Evolutionary conservation across 2,113 vertebrate species (phyloP).

Genomic region (Panthera leo): DNA sequence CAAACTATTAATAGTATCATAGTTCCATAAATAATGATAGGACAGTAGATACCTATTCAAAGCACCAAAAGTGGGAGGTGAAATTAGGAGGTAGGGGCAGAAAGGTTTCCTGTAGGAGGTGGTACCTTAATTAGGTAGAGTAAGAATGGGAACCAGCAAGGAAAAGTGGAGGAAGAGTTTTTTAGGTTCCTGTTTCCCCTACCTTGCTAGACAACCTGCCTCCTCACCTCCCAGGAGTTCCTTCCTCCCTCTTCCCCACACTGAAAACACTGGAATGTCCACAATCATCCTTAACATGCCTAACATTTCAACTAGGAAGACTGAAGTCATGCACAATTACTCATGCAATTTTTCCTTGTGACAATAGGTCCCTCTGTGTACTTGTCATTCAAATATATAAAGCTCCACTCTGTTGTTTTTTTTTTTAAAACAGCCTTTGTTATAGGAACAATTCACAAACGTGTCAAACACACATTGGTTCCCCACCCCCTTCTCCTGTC

Average conservation of each 20-base stretch:
- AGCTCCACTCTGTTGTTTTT: slow-evolving; percentile 59
- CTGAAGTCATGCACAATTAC: slow-evolving; percentile 76
- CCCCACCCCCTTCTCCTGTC: not conserved
- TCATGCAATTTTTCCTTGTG: slow-evolving; percentile 57
- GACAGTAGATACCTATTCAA: not conserved
- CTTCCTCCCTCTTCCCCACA: not conserved
- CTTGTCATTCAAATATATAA: slow-evolving; percentile 68
- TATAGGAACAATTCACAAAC: slow-evolving; percentile 76
- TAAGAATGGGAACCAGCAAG: not conserved
- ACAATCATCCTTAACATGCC: slow-evolving; percentile 22
- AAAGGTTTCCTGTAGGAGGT: not conserved
- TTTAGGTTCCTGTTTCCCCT: not conserved
- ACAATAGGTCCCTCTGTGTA: slow-evolving; percentile 70
- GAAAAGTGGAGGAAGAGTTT: not conserved
- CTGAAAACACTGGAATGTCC: slow-evolving; percentile 40
- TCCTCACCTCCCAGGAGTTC: not conserved
- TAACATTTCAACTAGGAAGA: slow-evolving; percentile 53
- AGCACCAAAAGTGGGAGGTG: not conserved
- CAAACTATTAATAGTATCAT: not conserved
- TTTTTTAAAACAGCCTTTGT: slow-evolving; percentile 64
- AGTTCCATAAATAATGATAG: not conserved
- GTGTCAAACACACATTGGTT: slow-evolving; percentile 71
- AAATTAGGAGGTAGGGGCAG: not conserved
- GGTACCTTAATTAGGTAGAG: not conserved
- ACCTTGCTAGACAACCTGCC: not conserved